Evolutionary conservation across 2,888 invertebrate species (phyloP), one percentile per base, ranked within the genome.

Genomic region (Sesia apiformis): DNA sequence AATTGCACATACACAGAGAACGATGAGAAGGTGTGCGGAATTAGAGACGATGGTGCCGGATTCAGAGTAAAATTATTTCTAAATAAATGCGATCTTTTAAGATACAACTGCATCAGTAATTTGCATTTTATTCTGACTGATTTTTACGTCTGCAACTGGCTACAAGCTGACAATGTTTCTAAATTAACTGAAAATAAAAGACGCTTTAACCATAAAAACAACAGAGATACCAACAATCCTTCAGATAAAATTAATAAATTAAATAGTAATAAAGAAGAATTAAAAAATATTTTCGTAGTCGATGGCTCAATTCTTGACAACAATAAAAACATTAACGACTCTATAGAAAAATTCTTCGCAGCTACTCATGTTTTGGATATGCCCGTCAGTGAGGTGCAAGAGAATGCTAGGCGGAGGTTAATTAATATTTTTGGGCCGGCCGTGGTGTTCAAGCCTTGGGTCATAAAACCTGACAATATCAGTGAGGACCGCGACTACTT

Each of bases 311-410:
- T 72, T 60, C 63, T 78, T 6, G 70, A 74, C 49, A 57, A 55
- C n/a, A 66, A 60, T 5, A 63, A 59, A 6, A 67, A 81, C 53
- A 62, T 81, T 3, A 86, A 83, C 55, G 70, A 78, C 2, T 78
- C 78, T 38, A 70, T 85, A 5, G 70, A 76, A 3, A 73, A 75
- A 39, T 88, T 87, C 59, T 87, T 87, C 56, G 78, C 79, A 7
- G 69, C 78, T 0, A 86, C 87, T 0, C 87, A 85, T 56, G 60
- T 76, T 3, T 65, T 74, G 1, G 76, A 81, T 60, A 57, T 87
- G 23, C 84, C 84, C 0, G 55, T 86, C 7, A 63, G 59, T 53
- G 73, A 80, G 42, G 56, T 64, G 3, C 71, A 72, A 51, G 69
- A 70, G 38, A 62, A 57, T 3, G 69, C 77, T 3, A 65, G 87